Base-by-base conservation (phyloP, 1,140 invertebrate species). In the Meloidogyne hapla region DNA sequence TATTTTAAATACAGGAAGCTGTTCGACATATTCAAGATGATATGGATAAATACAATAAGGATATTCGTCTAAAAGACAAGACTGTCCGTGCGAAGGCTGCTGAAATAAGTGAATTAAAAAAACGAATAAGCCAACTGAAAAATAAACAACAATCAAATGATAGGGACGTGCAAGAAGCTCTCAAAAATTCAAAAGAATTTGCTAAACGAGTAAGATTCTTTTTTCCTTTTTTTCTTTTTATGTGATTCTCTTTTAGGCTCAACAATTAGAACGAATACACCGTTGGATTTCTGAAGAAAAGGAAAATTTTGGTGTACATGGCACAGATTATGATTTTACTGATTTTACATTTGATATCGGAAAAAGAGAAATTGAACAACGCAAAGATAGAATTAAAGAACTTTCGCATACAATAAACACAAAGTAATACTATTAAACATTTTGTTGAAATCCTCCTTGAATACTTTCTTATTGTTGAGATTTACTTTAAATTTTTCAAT, bases 241-340 rank as follows among this genome's bases (percentile, higher is more conserved):
- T 3, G 3, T 28, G 0, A 18, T 45, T 21, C 65, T 67, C 67
- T 73, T n/a, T 63, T 12, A 76, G 66, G 72, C 38, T 18, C 33
- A 70, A 10, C 40, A 81, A 25, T 8, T 85, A 21, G 76, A 74
- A 56, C 79, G 77, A 65, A 45, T 70, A 40, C 67, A 76, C 69
- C 42, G 42, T 12, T 85, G 81, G 81, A 75, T 85, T 10, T 38
- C 42, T 1, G 81, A 85, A 38, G 81, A 87, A n/a, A 80, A 85
- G 42, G 56, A 71, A 21, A 67, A 78, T 42, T 87, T 85, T 61
- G 77, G 76, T 33, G 76, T 78, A 12, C 67, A 66, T 0, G 82
- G 77, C 13, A 69, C 67, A 25, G 26, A 71, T 15, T 85, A 84
- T 77, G 84, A 87, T 45, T 85, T 85, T 63, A 33, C 28, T 2